Evolutionary conservation across 2,113 vertebrate genomes (phyloP), one percentile per base, ranked within the genome.

Genomic region (Balaeniceps rex): DNA sequence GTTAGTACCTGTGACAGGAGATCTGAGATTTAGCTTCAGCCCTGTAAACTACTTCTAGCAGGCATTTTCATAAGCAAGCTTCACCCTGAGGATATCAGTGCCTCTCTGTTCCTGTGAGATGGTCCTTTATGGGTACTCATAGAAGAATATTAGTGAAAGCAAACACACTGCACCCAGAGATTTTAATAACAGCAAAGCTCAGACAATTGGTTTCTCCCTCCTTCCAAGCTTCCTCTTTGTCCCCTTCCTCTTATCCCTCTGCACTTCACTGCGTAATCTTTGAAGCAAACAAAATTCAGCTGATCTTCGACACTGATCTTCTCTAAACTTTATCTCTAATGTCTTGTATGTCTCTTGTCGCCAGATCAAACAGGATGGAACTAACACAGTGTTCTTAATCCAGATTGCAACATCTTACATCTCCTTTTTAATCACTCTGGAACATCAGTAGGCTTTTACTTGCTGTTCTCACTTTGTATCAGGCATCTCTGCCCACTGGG

Each of bases 231-330:
- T 81, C n/a, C 22, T 66, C 60, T 93, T 86, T 68, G 65, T 49
- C n/a, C 68, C 47, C 16, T 22, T 66, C 46, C 28, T 85, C 74
- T 75, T 82, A 46, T 92, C 61, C 51, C 36, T 84, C 60, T 61
- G 38, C 0, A 1, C 25, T 66, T 81, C 49, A 69, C 1, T 36
- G 42, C 0, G 0, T 87, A 47, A 93, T 54, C 46, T 96, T 49
- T 63, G 65, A 83, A 57, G 46, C 10, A 58, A 84, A 69, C 26
- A 74, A 46, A 89, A 52, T 28, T 49, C 12, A 4, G 33, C 51
- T 71, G 69, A 72, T 54, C 33, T 44, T 31, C 10, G 47, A 60
- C 44, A 54, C 40, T 25, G 47, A 68, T 87, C 23, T 75, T 49
- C 60, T 75, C 75, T 76, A 51, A 79, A 80, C 38, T 46, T 74